A percentile compares a stretch with the other conserved stretches of the same genome.
Evolutionary conservation across 37 sponge, comb jelly and placozoan genomes (phyloP).

Genomic region (Hexactinellida sp.): DNA sequence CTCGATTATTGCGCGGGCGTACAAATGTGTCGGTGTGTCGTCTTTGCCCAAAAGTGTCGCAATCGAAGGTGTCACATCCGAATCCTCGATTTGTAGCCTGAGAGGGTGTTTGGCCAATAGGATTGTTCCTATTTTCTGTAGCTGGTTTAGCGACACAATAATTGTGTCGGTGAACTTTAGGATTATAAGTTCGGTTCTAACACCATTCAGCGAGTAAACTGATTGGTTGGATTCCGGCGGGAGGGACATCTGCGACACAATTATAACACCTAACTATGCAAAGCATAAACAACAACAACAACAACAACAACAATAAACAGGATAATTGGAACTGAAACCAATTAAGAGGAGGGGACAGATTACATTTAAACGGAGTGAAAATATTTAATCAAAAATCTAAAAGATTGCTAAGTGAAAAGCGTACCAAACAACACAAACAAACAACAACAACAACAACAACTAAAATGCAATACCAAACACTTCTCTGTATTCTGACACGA

Average conservation of each 20-base stretch:
- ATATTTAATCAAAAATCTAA: too few relatives aligned
- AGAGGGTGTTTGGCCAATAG: neutral
- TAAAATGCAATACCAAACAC: conserved; percentile 38
- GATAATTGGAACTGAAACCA: neutral
- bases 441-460: neutral
- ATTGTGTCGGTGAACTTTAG: neutral
- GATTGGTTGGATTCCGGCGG: neutral
- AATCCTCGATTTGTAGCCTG: neutral
- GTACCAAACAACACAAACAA: neutral
- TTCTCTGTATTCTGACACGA: conserved; percentile 61
- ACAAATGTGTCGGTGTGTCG: neutral
- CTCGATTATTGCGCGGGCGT: neutral
- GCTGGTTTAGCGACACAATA: neutral
- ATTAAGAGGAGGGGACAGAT: too few relatives aligned
- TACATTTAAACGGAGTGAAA: too few relatives aligned
- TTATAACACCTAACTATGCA: neutral
- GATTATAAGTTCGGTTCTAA: neutral
- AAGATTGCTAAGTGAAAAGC: neutral
- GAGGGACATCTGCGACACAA: neutral
- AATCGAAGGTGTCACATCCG: neutral
- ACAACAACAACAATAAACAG: neutral
- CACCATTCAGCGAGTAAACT: neutral
- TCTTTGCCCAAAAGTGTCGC: conserved; percentile 15
- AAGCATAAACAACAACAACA: too few relatives aligned
- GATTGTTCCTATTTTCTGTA: neutral